Evolutionary conservation across 2,888 invertebrate species (phyloP).

Genomic region (Volucella inanis): DNA sequence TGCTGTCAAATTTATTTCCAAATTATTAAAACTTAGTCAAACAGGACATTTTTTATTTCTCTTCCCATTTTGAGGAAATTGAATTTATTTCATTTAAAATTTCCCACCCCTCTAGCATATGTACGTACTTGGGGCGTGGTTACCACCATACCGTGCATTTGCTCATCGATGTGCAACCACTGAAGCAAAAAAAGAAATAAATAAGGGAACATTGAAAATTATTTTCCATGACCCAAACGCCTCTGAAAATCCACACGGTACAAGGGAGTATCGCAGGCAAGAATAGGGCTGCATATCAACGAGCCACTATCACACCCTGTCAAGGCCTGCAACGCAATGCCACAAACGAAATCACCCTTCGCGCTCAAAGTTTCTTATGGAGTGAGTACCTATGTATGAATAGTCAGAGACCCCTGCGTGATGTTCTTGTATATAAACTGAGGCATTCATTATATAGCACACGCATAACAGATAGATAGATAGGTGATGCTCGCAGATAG

Average conservation of each 20-base stretch:
- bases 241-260: slow-evolving; percentile 75
- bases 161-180: slow-evolving; percentile 71
- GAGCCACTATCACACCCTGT: slow-evolving; percentile 71
- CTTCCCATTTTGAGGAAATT: neutral
- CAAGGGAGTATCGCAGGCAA: slow-evolving; percentile 75
- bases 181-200: slow-evolving; percentile 22
- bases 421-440: slow-evolving; percentile 25
- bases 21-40: slow-evolving; percentile 15
- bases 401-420: slow-evolving; percentile 56
- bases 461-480: slow-evolving; percentile 52
- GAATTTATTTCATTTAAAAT: slow-evolving; percentile 45
- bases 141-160: slow-evolving; percentile 55
- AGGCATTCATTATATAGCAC: slow-evolving; percentile 44
- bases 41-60: slow-evolving; percentile 1
- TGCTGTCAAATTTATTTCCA: neutral
- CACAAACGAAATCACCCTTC: slow-evolving; percentile 56
- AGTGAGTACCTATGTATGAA: slow-evolving; percentile 16
- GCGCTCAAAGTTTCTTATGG: slow-evolving; percentile 9
- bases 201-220: slow-evolving; percentile 65
- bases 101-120: slow-evolving; percentile 56
- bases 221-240: slow-evolving; percentile 75
- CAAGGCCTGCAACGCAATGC: slow-evolving; percentile 60
- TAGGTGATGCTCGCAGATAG: slow-evolving; percentile 63
- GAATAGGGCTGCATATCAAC: slow-evolving; percentile 71
- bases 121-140: slow-evolving; percentile 67